Evolutionary conservation across 1,140 invertebrate species (phyloP), one percentile per base, ranked within the genome.

Genomic region (Drosophila parabipectinata): DNA sequence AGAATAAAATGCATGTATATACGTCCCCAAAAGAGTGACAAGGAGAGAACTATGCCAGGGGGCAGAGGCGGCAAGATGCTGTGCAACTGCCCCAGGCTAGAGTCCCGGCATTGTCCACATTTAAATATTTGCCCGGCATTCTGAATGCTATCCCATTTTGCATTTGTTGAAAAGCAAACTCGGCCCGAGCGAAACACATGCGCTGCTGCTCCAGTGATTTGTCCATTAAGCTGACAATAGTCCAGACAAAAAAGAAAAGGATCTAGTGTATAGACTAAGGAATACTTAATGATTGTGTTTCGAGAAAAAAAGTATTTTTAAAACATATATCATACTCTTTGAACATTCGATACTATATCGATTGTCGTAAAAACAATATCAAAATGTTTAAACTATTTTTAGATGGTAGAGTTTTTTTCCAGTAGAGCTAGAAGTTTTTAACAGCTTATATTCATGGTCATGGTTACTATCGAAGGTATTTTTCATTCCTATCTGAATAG

Each of bases 121-220:
- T 83, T 77, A 88, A 88, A 83, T 88, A 83, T 88, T 88, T 87
- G 61, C 79, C 88, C 57, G 83, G 78, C 57, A 79, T 88, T 87
- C 15, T 83, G 82, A 82, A 87, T 87, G 71, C 77, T 79, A 82
- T 79, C 62, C 72, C 81, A 81, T 71, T 87, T 69, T 78, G 51
- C 76, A 84, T 84, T 85, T 80, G 58, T 64, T 76, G 37, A 79
- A 79, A 61, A 60, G 79, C 60, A 71, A 81, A 57, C 77, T 55
- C 55, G 18, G 52, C 44, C 18, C 47, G 39, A 52, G 24, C 69
- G 51, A 69, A 66, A 75, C 79, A 74, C 69, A 66, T 61, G 62
- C 28, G 30, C 30, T 45, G 77, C 45, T 45, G 55, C 51, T 61
- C 39, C 37, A 58, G 45, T 62, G 69, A 85, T 82, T 78, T 82